These are phyloP conservation scores for Galagoides demidoff DNA, from an alignment of 2,797 vertebrate genomes.

Conservation along the genomic window DNA sequence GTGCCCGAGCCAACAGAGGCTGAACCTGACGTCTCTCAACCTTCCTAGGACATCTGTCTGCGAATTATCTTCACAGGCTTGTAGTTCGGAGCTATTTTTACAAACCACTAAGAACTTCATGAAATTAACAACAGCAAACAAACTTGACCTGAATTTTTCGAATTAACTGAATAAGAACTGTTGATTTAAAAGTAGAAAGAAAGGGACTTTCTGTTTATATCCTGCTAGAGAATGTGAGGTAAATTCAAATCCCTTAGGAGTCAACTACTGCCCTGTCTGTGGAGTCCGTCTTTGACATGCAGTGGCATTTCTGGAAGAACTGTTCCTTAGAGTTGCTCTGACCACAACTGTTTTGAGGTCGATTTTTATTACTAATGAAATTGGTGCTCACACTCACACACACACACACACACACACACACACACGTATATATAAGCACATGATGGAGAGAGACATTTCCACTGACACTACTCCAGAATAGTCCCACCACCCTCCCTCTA, in stretches of 20 bases:
- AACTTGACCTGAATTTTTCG: neutral
- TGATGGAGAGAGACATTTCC: neutral
- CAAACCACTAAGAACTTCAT: slow-evolving; percentile 30
- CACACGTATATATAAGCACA: neutral
- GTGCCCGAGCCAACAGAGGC: slow-evolving; percentile 32
- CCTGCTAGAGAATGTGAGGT: neutral
- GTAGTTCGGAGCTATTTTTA: slow-evolving; percentile 3
- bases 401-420: no score
- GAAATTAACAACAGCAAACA: slow-evolving; percentile 35
- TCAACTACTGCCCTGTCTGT: neutral
- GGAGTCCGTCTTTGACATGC: neutral
- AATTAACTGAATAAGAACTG: slow-evolving; percentile 31
- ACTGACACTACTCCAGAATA: neutral
- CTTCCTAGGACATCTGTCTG: slow-evolving; percentile 27
- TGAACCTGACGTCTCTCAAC: neutral
- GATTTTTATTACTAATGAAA: slow-evolving; percentile 18
- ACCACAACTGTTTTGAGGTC: neutral
- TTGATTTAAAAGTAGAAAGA: neutral
- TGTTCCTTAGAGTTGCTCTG: neutral
- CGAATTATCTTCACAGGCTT: slow-evolving; percentile 1
- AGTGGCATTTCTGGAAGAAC: slow-evolving; percentile 16
- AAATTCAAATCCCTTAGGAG: neutral
- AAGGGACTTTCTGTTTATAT: neutral
- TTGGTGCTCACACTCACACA: neutral
- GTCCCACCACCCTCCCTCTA: neutral